Evolutionary conservation across 2,113 vertebrate genomes (phyloP).

Genomic region (Elanoides forficatus): DNA sequence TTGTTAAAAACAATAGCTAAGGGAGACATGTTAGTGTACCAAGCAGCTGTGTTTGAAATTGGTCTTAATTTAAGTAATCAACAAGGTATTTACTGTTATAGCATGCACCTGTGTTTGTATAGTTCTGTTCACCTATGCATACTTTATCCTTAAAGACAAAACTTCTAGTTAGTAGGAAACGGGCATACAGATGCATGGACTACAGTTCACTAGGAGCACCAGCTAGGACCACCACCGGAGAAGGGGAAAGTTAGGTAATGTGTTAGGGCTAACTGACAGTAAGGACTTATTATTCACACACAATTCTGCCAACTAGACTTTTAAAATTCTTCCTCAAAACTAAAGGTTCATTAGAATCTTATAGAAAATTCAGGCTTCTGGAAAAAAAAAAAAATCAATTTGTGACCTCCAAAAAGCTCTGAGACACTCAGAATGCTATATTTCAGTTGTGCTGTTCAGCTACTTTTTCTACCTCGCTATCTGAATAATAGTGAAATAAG

Average conservation of each 20-base stretch:
- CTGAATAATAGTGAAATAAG: background rate
- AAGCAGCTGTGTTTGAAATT: constrained; percentile 1
- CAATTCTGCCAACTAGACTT: background rate
- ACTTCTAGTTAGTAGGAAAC: background rate
- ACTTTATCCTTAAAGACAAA: background rate
- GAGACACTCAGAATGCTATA: background rate
- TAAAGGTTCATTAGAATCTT: background rate
- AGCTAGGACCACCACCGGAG: background rate
- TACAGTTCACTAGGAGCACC: rapidly evolving
- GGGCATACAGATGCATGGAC: rapidly evolving
- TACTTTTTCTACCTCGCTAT: background rate
- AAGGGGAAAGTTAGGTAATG: background rate
- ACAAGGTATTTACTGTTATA: background rate
- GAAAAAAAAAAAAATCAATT: background rate
- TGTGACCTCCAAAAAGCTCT: background rate
- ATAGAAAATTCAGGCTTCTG: background rate
- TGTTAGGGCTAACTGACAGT: background rate
- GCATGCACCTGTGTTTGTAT: background rate
- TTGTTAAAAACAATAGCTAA: background rate
- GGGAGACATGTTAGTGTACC: background rate
- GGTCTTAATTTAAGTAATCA: constrained; percentile 20
- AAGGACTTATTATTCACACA: background rate
- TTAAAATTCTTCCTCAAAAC: background rate
- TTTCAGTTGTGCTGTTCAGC: background rate
- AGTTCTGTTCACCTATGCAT: background rate